These are phyloP conservation scores for Papilio machaon DNA, from an alignment of 1,140 invertebrate species.

Conservation along the genomic window DNA sequence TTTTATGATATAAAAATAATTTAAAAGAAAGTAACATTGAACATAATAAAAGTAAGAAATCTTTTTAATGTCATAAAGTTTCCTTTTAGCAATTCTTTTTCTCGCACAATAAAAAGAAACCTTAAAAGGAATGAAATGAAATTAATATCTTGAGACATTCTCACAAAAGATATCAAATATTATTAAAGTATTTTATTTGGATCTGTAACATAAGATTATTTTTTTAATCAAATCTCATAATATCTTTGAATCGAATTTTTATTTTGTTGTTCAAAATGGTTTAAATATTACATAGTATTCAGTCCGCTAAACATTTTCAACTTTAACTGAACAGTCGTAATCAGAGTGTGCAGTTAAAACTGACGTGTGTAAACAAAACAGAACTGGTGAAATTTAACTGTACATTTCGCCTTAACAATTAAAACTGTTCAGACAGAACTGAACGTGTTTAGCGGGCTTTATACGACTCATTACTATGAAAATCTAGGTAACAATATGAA, in stretches of 20 bases:
- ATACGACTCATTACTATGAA: no score
- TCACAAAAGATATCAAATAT: not conserved
- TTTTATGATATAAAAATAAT: not conserved
- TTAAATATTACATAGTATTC: no score
- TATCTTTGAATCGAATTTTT: not conserved
- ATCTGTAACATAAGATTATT: not conserved
- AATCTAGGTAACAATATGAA: no score
- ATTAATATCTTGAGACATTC: constrained; percentile 18
- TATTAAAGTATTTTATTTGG: constrained; percentile 11
- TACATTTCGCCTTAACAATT: no score
- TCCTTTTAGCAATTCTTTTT: not conserved
- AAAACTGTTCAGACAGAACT: no score
- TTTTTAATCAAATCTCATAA: not conserved
- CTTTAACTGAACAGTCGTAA: no score
- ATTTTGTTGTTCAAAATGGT: no score
- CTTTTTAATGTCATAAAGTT: not conserved
- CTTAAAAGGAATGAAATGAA: constrained; percentile 20
- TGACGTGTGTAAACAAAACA: no score
- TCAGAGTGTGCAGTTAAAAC: no score
- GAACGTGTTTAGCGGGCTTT: no score
- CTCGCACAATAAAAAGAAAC: not conserved
- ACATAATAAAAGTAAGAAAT: not conserved
- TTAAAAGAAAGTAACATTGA: not conserved
- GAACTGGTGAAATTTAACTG: no score
- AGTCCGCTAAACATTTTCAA: no score